phyloP scores from a whole-genome alignment of 2,888 invertebrate species.

The Acanthosepion lycidas region DNA sequence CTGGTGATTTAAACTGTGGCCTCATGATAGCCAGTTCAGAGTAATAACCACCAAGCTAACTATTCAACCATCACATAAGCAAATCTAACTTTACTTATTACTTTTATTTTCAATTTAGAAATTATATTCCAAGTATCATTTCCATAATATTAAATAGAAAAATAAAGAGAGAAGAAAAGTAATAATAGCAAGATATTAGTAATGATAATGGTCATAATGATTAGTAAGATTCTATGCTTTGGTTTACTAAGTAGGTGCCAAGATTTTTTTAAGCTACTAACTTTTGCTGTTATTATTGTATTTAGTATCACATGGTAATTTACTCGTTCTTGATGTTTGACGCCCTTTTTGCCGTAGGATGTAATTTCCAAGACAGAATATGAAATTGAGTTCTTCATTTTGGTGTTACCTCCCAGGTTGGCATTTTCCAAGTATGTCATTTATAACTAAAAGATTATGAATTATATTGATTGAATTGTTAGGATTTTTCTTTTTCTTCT shows the following conservation, averaged over 20 bases:
- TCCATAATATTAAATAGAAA: not conserved
- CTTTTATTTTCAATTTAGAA: not conserved
- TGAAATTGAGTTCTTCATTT: constrained; percentile 10
- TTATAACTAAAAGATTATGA: not conserved
- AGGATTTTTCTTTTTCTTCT: not conserved
- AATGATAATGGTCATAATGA: not conserved
- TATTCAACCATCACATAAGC: not conserved
- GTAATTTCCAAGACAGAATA: constrained; percentile 13
- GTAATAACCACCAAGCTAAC: not conserved
- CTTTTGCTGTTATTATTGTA: not conserved
- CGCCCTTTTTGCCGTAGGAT: constrained; percentile 2
- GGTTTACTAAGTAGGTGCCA: constrained; percentile 9
- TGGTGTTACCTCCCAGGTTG: not conserved
- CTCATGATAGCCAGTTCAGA: not conserved
- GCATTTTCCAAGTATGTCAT: constrained; percentile 33
- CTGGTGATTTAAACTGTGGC: not conserved
- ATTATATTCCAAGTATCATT: not conserved
- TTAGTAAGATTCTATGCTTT: not conserved
- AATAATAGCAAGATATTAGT: not conserved
- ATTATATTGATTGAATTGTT: not conserved
- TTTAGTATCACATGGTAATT: constrained; percentile 15
- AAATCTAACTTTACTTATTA: not conserved
- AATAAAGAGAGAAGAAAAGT: not conserved
- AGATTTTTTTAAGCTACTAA: not conserved
- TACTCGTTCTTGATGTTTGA: not conserved